Evolutionary conservation across 2,797 vertebrate species (phyloP), one percentile per base, ranked within the genome.

Genomic region (Trematomus bernacchii): DNA sequence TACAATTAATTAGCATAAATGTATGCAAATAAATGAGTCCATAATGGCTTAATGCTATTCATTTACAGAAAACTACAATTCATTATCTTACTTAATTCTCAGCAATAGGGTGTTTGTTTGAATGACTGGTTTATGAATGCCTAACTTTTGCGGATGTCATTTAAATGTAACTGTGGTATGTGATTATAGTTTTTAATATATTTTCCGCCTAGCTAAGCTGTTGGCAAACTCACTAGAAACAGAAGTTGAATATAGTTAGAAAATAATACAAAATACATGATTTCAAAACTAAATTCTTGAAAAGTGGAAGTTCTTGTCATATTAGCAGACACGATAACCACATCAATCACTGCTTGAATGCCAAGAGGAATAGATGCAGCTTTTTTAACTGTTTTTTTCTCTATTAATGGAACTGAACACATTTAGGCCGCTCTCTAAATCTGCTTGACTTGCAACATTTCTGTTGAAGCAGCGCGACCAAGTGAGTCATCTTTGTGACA

Each of bases 401-500:
- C 11, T 10, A 10, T n/a, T 37, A 37, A 37, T 37, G 33, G 11
- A 16, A n/a, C 3, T n/a, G 27, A 16, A 50, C 6, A 60, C 23
- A 57, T 47, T 33, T 10, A 27, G 16, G 27, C 0, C 40, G 16
- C 30, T 46, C 15, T 50, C 14, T 44, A 58, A 59, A 65, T 71
- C 52, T 51, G 46, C 44, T 55, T 50, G 6, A 21, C 21, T 18
- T 10, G 10, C 16, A 48, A 9, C 3, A 46, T 18, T 54, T 47
- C 13, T 4, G 21, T 30, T n/a, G 19, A 27, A 46, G 14, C 23
- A 37, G 21, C 3, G 0, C 9, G 10, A 64, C 44, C 4, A 3
- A 48, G 33, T 37, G 7, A 78, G 6, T 40, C 44, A 52, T 73
- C 65, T 42, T 48, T 70, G 19, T 64, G 47, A 59, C 43, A 55